Base-by-base conservation (phyloP, 2,113 vertebrate genomes). In the Xiphorhynchus elegans region DNA sequence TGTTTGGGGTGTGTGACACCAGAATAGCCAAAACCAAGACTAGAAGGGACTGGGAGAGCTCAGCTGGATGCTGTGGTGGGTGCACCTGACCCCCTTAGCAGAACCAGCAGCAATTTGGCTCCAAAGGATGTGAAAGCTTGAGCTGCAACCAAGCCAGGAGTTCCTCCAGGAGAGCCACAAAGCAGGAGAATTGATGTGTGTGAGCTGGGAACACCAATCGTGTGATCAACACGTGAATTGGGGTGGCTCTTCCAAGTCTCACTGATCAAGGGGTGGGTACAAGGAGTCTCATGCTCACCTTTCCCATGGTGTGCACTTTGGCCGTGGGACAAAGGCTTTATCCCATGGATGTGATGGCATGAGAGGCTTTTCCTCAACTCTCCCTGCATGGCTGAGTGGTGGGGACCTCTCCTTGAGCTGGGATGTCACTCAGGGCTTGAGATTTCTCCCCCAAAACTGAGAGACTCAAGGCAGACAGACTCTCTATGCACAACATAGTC, bases 161-260 rank as follows among this genome's bases (percentile, higher is more conserved):
- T 24, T 16, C 13, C 39, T 47, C 11, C 47, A 40, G 59, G 31
- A 35, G 11, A 5, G 17, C 39, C 46, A 21, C 39, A 13, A 0
- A 40, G 25, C 29, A 60, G 33, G 4, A 56, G 28, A 47, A 39
- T 3, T 0, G 4, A 5, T 21, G 33, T 20, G 6, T 46, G 18
- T 31, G 49, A 25, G 42, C 12, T 10, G 4, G 16, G 46, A 13
- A 18, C 29, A 37, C 0, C 0, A 10, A 35, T 9, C 24, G 0
- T 2, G n/a, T 1, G 13, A 31, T 10, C 6, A 15, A 7, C 6
- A 11, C 42, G 15, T 1, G 3, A 6, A 18, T n/a, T 35, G 18
- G 1, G 5, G 24, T 4, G 50, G 37, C 16, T 72, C 58, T 44
- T n/a, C 59, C 53, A 53, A 70, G 39, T 4, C 44, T 59, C 21